Base-by-base conservation (phyloP, 2,888 invertebrate genomes). In the Hirtodrosophila trivittata region DNA sequence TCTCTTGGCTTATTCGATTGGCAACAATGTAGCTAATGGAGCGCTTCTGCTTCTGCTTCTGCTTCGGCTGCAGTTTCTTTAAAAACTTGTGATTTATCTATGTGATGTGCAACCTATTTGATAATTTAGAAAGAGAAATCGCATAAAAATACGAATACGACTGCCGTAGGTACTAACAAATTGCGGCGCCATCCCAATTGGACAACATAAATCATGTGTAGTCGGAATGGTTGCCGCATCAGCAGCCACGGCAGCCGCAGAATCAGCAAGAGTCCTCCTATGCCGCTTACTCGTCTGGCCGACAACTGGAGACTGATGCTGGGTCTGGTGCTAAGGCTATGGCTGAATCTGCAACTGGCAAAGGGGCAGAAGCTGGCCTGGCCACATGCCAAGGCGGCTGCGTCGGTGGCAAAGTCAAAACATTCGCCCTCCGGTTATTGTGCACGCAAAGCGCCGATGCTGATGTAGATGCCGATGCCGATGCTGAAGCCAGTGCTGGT, bases 331-430 rank as follows among this genome's bases (percentile, higher is more conserved):
- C 42, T 18, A 21, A n/a, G 25, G 14, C 16, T 21, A 35, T 12
- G 35, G 35, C 13, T 12, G 10, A 12, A 12, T 5, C 35, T 13
- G 38, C 33, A 10, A 33, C 33, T 13, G n/a, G 39, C 16, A 49
- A 28, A n/a, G 45, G 33, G n/a, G 35, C 41, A 21, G 42, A 13
- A 8, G 14, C 28, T 45, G 16, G 58, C 30, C 45, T 52, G 65
- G 74, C 60, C 69, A 55, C 66, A 77, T 71, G 81, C 80, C 66
- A 70, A 65, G 50, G 59, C 66, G 57, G 67, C 75, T 65, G 78
- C 78, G 78, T 80, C 77, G 83, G 83, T 83, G 80, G 83, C 83
- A 75, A 60, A 74, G 68, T 62, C 63, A 68, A 83, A 68, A 57
- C 69, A 66, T 63, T 80, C 77, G 77, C 77, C 83, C 78, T 82